Base-by-base conservation (phyloP, 2,797 vertebrate genomes). In the Alcedo quadribrachys region DNA sequence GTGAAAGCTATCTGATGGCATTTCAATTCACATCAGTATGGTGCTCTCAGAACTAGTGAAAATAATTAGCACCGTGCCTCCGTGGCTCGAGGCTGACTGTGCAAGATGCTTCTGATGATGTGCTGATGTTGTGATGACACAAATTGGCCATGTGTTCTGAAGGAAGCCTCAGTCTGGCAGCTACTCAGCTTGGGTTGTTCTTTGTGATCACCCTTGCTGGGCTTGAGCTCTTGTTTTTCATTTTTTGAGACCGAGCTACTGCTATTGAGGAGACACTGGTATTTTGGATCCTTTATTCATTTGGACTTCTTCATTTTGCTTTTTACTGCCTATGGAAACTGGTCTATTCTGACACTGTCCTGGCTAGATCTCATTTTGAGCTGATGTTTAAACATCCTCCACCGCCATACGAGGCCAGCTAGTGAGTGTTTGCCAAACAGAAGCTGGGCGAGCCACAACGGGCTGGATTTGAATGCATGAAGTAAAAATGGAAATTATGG, bases 401-500 rank as follows among this genome's bases (percentile, higher is more conserved):
- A 4, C 45, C 74, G 50, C 45, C 28, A 10, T 14, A 22, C 12
- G 65, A 93, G 58, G 73, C 65, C 75, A 87, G 33, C 17, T 25
- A 33, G 63, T 8, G 76, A 87, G 40, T 62, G 42, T 89, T 73
- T 94, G 85, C 60, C 70, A 76, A 73, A 83, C 32, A 73, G 73
- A 85, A 93, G 46, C 61, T 73, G 53, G 73, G 68, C 88, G 93
- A 87, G 85, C 48, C 27, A 20, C 57, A 70, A 19, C 24, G 27
- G 28, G 69, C 77, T 92, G 70, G 46, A 37, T 91, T 69, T 85
- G 73, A 76, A 51, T 66, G 77, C 86, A 78, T 4, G 1, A 86
- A 84, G 42, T 37, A 45, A 84, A 93, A 88, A 86, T 85, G 55
- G 81, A 93, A 94, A 88, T 85, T 81, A 32, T 48, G 77, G 75